Evolutionary conservation across 2,113 vertebrate species (phyloP), one percentile per base, ranked within the genome.

Genomic region (Lophotis ruficrista): DNA sequence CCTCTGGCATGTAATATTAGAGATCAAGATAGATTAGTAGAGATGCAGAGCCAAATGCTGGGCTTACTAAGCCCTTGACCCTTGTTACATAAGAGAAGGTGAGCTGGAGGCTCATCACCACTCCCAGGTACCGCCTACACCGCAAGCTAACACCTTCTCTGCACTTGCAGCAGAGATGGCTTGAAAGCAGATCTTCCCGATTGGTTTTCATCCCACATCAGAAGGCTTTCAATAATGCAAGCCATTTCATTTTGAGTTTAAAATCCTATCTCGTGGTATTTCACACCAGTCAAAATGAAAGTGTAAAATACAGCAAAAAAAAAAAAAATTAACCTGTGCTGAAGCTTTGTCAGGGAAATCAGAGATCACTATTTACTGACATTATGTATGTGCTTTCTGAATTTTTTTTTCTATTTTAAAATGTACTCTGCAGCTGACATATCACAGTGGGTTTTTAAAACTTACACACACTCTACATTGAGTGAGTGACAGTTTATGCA

Each of bases 1-100:
- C 47, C 65, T 89, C 89, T 53, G 33, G n/a, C 80, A 84, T 89
- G 56, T 75, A 62, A 84, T 43, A 91, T 1, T 43, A 43, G 33
- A 89, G 71, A 82, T 87, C 56, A 84, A 89, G 38, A 87, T 2
- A 92, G 69, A 94, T 89, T 87, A 93, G 65, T 38, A 96, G 87
- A 82, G 60, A 73, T 13, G 30, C 25, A 83, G 73, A 88, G 57
- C 33, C 82, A 96, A 92, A 23, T 18, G 4, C 4, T 54, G 11
- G 65, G 53, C 17, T 93, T n/a, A 51, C 64, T 71, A 89, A 95
- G 24, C 60, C 51, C 56, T 78, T 77, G 71, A 61, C 75, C 58
- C 22, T 58, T 9, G 38, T 93, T 96, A 64, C 23, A 50, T 47
- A 86, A 89, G 23, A 13, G 66, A 62, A 83, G 69, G 77, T 43